phyloP scores from a whole-genome alignment of 2,888 invertebrate species.

The Drosophila helvetica region DNA sequence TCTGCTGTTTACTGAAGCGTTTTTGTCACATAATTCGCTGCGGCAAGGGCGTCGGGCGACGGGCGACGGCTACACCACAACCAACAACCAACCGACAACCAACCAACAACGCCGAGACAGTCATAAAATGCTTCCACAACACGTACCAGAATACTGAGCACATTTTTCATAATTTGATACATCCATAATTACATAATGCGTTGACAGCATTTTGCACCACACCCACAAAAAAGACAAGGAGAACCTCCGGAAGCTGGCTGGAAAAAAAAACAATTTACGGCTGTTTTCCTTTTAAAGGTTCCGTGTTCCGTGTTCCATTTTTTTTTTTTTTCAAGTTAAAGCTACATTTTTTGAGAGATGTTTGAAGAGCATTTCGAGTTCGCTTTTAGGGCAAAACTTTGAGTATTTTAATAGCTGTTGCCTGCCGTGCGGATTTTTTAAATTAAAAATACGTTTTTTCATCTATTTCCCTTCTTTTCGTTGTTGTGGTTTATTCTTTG shows the following conservation, averaged over 20 bases:
- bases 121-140: constrained; percentile 69
- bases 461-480: background rate
- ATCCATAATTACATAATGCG: constrained; percentile 75
- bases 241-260: constrained; percentile 2
- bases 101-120: constrained; percentile 43
- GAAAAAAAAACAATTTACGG: constrained; percentile 28
- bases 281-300: constrained; percentile 20
- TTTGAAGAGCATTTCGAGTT: constrained; percentile 14
- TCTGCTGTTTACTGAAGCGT: constrained; percentile 49
- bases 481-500: constrained; percentile 21
- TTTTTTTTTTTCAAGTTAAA: background rate
- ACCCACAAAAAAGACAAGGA: constrained; percentile 15
- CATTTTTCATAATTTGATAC: constrained; percentile 75
- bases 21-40: constrained; percentile 59
- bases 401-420: constrained; percentile 22
- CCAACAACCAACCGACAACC: constrained; percentile 18
- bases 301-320: background rate
- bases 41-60: constrained; percentile 29
- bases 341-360: background rate
- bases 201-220: constrained; percentile 57
- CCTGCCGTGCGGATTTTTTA: constrained; percentile 41
- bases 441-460: constrained; percentile 36
- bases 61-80: constrained; percentile 1
- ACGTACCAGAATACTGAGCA: constrained; percentile 57
- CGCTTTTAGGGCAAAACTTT: background rate